Conservation (phyloP, 2,797 vertebrate genomes). For the Cercopithecus petaurista region DNA sequence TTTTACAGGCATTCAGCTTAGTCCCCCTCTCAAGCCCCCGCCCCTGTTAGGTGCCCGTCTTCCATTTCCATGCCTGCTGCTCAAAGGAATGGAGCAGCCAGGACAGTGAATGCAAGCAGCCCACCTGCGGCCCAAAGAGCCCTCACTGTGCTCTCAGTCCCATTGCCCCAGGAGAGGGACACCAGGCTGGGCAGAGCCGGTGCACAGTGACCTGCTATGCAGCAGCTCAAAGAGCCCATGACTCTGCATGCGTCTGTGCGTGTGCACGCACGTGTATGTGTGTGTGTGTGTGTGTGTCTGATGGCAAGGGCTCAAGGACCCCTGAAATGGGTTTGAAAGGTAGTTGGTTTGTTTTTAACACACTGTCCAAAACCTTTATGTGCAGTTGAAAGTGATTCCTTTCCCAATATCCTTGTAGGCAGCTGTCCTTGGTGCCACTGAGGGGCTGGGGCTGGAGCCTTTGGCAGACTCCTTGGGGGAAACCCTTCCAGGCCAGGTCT, state of each 20-base stretch:
- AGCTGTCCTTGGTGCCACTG: not conserved
- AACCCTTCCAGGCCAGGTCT: not conserved
- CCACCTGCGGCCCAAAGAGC: not conserved
- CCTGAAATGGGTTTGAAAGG: not conserved
- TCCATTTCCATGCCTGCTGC: not conserved
- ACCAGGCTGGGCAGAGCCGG: not conserved
- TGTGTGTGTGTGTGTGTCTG: too few species aligned
- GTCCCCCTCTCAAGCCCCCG: not conserved
- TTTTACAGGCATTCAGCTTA: slow-evolving; percentile 7
- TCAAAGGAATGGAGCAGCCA: not conserved
- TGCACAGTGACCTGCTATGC: slow-evolving; percentile 33
- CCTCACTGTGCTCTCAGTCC: not conserved
- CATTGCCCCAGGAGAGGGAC: not conserved
- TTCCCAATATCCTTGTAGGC: not conserved
- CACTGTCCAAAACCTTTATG: not conserved
- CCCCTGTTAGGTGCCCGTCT: not conserved
- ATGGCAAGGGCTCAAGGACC: accelerated
- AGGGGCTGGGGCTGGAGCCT: not conserved
- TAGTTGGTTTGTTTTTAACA: not conserved
- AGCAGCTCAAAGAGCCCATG: not conserved
- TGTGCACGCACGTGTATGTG: too few species aligned
- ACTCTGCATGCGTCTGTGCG: too few species aligned
- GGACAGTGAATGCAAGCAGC: not conserved
- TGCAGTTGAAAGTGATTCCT: not conserved
- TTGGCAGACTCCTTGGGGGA: accelerated